Conservation (phyloP, 2,113 vertebrate genomes). For the Etheostoma spectabile region DNA sequence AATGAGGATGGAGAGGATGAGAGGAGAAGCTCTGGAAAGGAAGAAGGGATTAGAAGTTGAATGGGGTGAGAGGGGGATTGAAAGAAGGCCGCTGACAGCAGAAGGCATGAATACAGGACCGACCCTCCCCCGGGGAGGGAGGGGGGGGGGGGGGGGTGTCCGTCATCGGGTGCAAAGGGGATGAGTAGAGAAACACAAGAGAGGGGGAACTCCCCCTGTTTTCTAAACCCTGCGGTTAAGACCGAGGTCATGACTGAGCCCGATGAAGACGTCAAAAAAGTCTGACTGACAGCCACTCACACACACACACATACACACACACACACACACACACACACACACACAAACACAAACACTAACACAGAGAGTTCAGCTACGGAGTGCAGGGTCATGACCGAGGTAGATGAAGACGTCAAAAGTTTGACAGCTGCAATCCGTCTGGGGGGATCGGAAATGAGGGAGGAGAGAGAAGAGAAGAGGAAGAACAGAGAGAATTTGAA, state of each 20-base stretch:
- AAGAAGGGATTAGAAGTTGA: constrained; percentile 80
- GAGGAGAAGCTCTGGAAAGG: constrained; percentile 62
- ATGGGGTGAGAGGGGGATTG: constrained; percentile 65
- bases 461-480: constrained; percentile 49
- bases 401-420: constrained; percentile 87
- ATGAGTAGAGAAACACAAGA: constrained; percentile 75
- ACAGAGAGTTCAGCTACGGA: constrained; percentile 58
- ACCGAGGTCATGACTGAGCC: constrained; percentile 81
- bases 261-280: constrained; percentile 84
- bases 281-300: constrained; percentile 72
- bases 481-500: constrained; percentile 74
- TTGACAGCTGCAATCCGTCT: constrained; percentile 85
- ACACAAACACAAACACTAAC: constrained; percentile 7
- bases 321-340: constrained; percentile 33
- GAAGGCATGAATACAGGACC: constrained; percentile 77
- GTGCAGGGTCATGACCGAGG: constrained; percentile 80
- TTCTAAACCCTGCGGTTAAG: constrained; percentile 69
- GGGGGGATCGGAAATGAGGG: constrained; percentile 72
- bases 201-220: constrained; percentile 77
- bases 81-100: constrained; percentile 81
- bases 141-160: constrained; percentile 16
- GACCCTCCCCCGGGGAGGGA: constrained; percentile 73
- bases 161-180: constrained; percentile 73
- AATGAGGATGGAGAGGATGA: constrained; percentile 69
- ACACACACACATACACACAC: constrained; percentile 25